A percentile compares a stretch with the other conserved stretches of the same genome.
Evolutionary conservation across 2,888 invertebrate species (phyloP).

Genomic region (Lepeophtheirus nordmannii): DNA sequence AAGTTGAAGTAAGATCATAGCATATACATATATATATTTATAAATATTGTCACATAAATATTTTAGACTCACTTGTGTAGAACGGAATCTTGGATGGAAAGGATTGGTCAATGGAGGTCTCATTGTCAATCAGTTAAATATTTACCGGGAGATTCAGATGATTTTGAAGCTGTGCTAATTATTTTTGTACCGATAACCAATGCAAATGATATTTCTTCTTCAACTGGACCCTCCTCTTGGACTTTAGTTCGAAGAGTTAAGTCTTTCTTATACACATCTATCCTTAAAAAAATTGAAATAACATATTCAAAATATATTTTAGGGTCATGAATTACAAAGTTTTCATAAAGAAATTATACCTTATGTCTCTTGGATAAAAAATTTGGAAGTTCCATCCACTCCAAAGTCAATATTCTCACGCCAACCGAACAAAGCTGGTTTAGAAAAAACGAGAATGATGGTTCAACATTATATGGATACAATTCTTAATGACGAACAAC

Average conservation of each 20-base stretch:
- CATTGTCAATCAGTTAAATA: constrained; percentile 68
- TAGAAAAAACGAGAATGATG: constrained; percentile 64
- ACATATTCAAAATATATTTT: not conserved
- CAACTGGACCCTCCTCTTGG: not conserved
- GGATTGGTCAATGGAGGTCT: constrained; percentile 72
- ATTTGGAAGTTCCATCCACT: constrained; percentile 63
- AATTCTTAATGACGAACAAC: constrained; percentile 65
- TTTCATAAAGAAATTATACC: constrained; percentile 13
- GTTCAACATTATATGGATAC: constrained; percentile 74
- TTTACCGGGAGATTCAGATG: constrained; percentile 28
- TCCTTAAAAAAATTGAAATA: not conserved
- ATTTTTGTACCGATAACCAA: constrained; percentile 10
- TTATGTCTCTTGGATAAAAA: constrained; percentile 42
- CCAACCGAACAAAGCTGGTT: constrained; percentile 45
- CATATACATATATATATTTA: too few relatives aligned
- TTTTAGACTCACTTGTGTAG: constrained; percentile 53
- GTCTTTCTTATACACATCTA: not conserved
- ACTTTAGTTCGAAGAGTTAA: not conserved
- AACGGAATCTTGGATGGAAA: constrained; percentile 78
- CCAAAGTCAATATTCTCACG: constrained; percentile 39
- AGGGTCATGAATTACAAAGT: not conserved
- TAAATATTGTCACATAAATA: too few relatives aligned
- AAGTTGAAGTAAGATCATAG: constrained; percentile 43
- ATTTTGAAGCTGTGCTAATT: constrained; percentile 19
- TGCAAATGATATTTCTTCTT: not conserved